Base-by-base conservation (phyloP, 2,888 invertebrate species). In the Cosmia pyralina region DNA sequence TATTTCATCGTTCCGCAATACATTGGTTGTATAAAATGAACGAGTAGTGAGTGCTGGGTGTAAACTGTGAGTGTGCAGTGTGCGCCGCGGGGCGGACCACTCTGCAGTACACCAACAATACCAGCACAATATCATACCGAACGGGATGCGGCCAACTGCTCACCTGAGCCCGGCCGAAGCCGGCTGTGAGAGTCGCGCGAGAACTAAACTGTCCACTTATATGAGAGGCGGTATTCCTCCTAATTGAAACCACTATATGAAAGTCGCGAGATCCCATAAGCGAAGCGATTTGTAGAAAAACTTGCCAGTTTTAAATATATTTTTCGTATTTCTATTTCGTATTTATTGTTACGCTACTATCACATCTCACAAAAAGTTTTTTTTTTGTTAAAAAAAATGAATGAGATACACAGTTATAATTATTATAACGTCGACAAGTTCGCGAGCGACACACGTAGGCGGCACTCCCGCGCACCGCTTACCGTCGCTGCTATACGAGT, bases 311-410 rank as follows among this genome's bases (percentile, higher is more conserved):
- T 84, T 86, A 85, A 82, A 87, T 88, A 86, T 84, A 75, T 78
- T 58, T 83, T n/a, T 84, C 69, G 57, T 88, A 88, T 85, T 81
- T 85, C 83, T 88, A 89, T 87, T 86, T 81, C 83, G 79, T 88
- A 88, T 89, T 89, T 87, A 85, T 88, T 72, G 81, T 91, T 90
- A 91, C 85, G 83, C 92, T 93, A 94, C 91, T 93, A 94, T 94
- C 93, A 94, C 93, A 93, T 93, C 89, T 92, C 91, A 92, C 89
- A 87, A 90, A 91, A 90, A 87, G 80, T 79, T 75, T 72, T 65
- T 76, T 60, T 72, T 88, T 85, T 79, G 79, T 69, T 81, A 87
- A 84, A 88, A 88, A 73, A 79, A 88, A 77, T 62, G 13, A 79
- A 86, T 79, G 72, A 75, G 83, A 82, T 66, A 79, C 77, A 75